A percentile compares a stretch with the other conserved stretches of the same genome.
These are phyloP conservation scores for Onchidella celtica DNA, from an alignment of 2,888 invertebrate species.

Conservation along the genomic window DNA sequence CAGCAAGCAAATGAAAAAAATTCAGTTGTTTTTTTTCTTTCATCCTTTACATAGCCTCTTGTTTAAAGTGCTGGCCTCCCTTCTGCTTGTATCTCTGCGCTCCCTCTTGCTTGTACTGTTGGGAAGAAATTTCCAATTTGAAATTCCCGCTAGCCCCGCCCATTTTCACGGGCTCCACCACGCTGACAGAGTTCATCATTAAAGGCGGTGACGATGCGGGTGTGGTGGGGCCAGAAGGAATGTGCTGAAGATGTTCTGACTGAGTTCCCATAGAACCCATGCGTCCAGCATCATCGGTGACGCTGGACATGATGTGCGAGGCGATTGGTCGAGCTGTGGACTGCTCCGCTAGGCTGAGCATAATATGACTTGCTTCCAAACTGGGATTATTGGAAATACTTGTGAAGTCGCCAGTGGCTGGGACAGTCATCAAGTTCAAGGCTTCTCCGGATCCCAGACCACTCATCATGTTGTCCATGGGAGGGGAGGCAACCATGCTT, in stretches of 20 bases:
- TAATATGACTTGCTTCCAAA: conserved; percentile 45
- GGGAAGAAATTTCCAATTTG: conserved; percentile 17
- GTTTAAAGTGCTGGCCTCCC: conserved; percentile 22
- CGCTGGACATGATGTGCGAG: conserved; percentile 6
- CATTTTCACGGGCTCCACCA: conserved; percentile 1
- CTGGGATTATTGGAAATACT: conserved; percentile 22
- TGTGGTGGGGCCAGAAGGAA: not conserved
- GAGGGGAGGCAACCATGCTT: conserved; percentile 41
- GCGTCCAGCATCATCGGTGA: not conserved
- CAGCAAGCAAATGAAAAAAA: too few species aligned
- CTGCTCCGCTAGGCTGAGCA: conserved; percentile 43
- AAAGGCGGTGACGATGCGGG: not conserved
- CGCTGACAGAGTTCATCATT: not conserved
- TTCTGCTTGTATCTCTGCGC: not conserved
- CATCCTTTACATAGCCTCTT: conserved; percentile 38
- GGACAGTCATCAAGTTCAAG: conserved; percentile 18
- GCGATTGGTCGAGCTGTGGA: not conserved
- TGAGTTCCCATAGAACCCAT: not conserved
- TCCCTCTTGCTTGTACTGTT: conserved; percentile 6
- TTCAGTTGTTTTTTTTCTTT: too few species aligned
- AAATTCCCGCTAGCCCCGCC: not conserved
- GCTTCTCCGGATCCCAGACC: conserved; percentile 5
- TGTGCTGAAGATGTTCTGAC: conserved; percentile 20
- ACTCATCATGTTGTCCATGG: conserved; percentile 33
- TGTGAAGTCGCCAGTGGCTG: conserved; percentile 3